A percentile compares a stretch with the other conserved stretches of the same genome.
phyloP scores from a whole-genome alignment of 2,113 vertebrate genomes.

The Ameiurus melas region DNA sequence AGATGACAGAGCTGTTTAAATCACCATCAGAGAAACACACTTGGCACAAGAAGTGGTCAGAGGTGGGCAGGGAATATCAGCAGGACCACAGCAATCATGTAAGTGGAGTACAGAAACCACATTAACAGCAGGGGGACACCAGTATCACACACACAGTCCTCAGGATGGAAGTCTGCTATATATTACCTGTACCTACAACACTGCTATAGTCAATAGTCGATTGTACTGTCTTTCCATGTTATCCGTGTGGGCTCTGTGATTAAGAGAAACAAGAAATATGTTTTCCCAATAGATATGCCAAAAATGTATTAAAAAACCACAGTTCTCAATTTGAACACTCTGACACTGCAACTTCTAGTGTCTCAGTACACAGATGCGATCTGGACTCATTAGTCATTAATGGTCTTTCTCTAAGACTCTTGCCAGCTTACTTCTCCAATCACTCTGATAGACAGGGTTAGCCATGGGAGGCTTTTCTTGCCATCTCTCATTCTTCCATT shows the following conservation, averaged over 20 bases:
- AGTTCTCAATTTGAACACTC: not conserved
- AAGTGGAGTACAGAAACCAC: not conserved
- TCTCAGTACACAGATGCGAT: not conserved
- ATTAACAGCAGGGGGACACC: not conserved
- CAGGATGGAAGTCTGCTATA: not conserved
- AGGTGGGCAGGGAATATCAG: constrained; percentile 53
- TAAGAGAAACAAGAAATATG: not conserved
- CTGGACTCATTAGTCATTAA: not conserved
- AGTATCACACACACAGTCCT: not conserved
- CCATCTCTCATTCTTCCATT: constrained; percentile 10
- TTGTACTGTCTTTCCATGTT: not conserved
- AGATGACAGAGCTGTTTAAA: constrained; percentile 64
- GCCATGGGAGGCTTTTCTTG: constrained; percentile 51
- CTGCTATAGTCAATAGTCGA: not conserved
- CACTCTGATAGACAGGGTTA: constrained; percentile 50
- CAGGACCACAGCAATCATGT: constrained; percentile 33
- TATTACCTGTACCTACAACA: not conserved
- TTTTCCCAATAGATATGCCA: not conserved
- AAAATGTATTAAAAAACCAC: not conserved
- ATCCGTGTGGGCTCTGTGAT: not conserved
- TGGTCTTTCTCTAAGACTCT: constrained; percentile 2
- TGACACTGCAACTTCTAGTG: not conserved
- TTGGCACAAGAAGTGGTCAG: constrained; percentile 61
- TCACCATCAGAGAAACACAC: constrained; percentile 56
- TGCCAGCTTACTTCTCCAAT: constrained; percentile 9